These are phyloP conservation scores for Centropus unirufus DNA, from an alignment of 2,113 vertebrate species.

Conservation along the genomic window DNA sequence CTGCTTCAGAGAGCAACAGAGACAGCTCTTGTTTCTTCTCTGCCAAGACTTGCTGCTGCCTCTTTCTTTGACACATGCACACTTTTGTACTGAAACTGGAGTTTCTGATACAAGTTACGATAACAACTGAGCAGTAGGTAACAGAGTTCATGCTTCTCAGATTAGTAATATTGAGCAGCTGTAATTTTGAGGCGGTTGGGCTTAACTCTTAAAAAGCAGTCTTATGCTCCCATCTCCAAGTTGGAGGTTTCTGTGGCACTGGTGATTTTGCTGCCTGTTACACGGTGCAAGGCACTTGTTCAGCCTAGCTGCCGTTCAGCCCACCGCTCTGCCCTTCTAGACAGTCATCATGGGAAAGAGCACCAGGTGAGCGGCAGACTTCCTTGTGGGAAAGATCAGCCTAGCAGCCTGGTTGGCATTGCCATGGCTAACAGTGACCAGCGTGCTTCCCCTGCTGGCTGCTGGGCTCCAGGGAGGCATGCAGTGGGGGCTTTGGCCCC, in stretches of 20 bases:
- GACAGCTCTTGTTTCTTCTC: not conserved
- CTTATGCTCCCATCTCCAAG: not conserved
- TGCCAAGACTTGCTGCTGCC: not conserved
- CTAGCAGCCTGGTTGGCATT: fast-evolving
- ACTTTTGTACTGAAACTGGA: not conserved
- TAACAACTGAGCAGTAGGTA: not conserved
- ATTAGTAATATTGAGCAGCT: not conserved
- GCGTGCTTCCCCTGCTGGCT: not conserved
- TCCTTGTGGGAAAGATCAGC: not conserved
- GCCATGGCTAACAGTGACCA: not conserved
- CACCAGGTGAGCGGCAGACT: fast-evolving
- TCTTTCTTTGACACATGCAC: not conserved
- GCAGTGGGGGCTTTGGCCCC: fast-evolving
- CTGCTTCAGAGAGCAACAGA: not conserved
- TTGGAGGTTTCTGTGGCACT: not conserved
- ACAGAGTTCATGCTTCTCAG: not conserved
- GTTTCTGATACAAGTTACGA: not conserved
- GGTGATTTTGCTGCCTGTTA: not conserved
- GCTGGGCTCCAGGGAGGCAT: fast-evolving
- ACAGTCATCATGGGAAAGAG: not conserved
- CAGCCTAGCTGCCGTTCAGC: not conserved
- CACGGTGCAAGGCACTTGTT: fast-evolving
- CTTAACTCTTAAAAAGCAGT: not conserved
- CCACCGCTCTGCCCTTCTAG: fast-evolving
- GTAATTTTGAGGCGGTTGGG: not conserved